A percentile compares a stretch with the other conserved stretches of the same genome.
Evolutionary conservation across 2,888 invertebrate genomes (phyloP).

Genomic region (Branchinecta sandiegonensis): DNA sequence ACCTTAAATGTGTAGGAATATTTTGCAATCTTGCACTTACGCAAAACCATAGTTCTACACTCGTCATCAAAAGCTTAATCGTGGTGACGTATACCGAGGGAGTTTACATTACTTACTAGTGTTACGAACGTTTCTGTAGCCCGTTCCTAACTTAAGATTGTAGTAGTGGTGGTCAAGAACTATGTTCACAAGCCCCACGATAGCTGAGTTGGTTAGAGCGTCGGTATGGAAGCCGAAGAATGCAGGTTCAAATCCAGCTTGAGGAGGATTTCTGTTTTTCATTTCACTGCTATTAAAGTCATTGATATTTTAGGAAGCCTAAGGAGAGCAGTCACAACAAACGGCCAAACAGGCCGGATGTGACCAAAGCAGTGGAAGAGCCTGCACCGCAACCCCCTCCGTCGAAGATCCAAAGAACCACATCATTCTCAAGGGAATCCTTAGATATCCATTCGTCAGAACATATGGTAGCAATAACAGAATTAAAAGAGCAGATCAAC

Average conservation of each 20-base stretch:
- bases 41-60: too few relatives aligned
- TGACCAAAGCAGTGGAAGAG: constrained; percentile 37
- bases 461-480: constrained; percentile 86
- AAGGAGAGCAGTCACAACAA: constrained; percentile 43
- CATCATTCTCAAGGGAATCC: constrained; percentile 20
- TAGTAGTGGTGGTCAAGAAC: too few relatives aligned
- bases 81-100: too few relatives aligned
- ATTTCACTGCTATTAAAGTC: constrained; percentile 15
- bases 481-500: constrained; percentile 83
- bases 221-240: too few relatives aligned
- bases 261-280: too few relatives aligned
- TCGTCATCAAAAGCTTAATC: too few relatives aligned
- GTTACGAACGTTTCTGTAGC: too few relatives aligned
- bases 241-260: not conserved
- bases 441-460: constrained; percentile 70
- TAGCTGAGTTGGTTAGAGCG: too few relatives aligned
- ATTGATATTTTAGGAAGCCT: constrained; percentile 16
- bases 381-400: constrained; percentile 31
- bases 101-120: too few relatives aligned
- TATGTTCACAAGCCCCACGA: not conserved
- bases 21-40: too few relatives aligned
- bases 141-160: too few relatives aligned
- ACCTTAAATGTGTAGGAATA: too few relatives aligned
- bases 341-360: constrained; percentile 51
- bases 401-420: constrained; percentile 41